These are phyloP conservation scores for Sceliomorpha sp. DNA, from an alignment of 2,888 invertebrate species.

Conservation along the genomic window DNA sequence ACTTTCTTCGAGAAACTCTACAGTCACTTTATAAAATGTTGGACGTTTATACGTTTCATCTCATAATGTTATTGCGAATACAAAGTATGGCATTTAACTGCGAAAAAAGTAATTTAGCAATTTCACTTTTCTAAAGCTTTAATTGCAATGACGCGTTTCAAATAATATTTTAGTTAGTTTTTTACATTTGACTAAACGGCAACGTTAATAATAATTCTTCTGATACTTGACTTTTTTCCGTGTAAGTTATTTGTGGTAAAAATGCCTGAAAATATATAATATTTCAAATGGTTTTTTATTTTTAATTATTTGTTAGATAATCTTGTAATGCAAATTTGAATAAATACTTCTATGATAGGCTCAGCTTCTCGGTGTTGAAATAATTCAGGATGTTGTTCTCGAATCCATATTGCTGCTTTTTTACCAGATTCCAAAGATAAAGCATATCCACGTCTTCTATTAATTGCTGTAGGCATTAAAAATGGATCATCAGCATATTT, in stretches of 20 bases:
- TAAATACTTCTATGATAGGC: constrained; percentile 83
- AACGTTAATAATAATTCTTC: constrained; percentile 85
- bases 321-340: constrained; percentile 10
- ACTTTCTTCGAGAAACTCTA: constrained; percentile 1
- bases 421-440: constrained; percentile 92
- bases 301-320: constrained; percentile 9
- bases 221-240: constrained; percentile 86
- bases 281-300: not conserved
- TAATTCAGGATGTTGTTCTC: constrained; percentile 86
- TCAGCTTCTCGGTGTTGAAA: constrained; percentile 85
- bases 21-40: constrained; percentile 6
- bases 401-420: constrained; percentile 92
- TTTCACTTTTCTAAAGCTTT: too few relatives aligned
- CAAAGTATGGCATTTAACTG: too few relatives aligned
- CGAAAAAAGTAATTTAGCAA: too few relatives aligned
- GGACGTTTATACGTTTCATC: constrained; percentile 4
- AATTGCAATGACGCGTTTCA: too few relatives aligned
- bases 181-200: too few relatives aligned
- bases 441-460: constrained; percentile 86
- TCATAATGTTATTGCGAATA: not conserved
- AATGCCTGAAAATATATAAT: constrained; percentile 82
- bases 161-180: too few relatives aligned
- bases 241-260: constrained; percentile 86
- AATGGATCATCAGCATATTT: constrained; percentile 96
- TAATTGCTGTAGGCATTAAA: constrained; percentile 88